Percentiles rank a stretch among this genome's conserved stretches.
These are phyloP conservation scores for Phoxinus dragarum DNA, from an alignment of 2,797 vertebrate species.

Conservation along the genomic window DNA sequence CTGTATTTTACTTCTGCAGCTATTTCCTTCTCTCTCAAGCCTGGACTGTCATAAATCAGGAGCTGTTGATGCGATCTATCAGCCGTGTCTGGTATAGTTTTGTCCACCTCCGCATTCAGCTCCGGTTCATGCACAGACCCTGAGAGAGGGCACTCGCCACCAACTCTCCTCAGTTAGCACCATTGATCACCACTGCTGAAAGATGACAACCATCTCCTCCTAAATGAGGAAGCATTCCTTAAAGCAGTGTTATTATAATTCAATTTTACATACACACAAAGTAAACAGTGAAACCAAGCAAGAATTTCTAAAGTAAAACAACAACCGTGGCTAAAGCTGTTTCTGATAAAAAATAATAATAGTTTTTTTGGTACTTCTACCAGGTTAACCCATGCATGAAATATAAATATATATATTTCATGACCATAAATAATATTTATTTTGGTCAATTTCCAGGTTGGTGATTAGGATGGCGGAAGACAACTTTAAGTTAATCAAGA, in stretches of 20 bases:
- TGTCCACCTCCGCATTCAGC: slow-evolving; percentile 41
- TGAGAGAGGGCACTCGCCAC: slow-evolving; percentile 39
- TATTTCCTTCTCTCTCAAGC: slow-evolving; percentile 39
- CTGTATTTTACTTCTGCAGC: slow-evolving; percentile 21
- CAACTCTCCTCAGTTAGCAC: slow-evolving; percentile 38
- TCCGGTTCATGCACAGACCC: slow-evolving; percentile 39
- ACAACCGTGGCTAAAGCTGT: background rate
- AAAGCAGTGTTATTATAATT: slow-evolving; percentile 1
- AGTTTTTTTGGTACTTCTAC: background rate
- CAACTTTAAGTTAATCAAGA: slow-evolving; percentile 7
- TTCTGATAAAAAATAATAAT: background rate
- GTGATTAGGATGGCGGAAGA: background rate
- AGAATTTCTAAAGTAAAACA: background rate
- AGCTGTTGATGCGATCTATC: slow-evolving; percentile 56
- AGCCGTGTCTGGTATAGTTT: slow-evolving; percentile 37
- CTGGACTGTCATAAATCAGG: slow-evolving; percentile 43
- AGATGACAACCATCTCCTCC: slow-evolving; percentile 41
- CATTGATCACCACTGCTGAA: slow-evolving; percentile 49
- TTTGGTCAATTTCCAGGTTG: slow-evolving; percentile 13
- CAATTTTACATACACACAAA: slow-evolving; percentile 5
- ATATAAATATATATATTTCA: background rate
- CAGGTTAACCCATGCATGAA: background rate
- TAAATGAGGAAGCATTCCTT: slow-evolving; percentile 37
- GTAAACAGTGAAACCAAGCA: background rate
- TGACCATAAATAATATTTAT: slow-evolving; percentile 16